These are phyloP conservation scores for Coranthus polyacanthus DNA, from an alignment of 2,797 vertebrate species.

Conservation along the genomic window DNA sequence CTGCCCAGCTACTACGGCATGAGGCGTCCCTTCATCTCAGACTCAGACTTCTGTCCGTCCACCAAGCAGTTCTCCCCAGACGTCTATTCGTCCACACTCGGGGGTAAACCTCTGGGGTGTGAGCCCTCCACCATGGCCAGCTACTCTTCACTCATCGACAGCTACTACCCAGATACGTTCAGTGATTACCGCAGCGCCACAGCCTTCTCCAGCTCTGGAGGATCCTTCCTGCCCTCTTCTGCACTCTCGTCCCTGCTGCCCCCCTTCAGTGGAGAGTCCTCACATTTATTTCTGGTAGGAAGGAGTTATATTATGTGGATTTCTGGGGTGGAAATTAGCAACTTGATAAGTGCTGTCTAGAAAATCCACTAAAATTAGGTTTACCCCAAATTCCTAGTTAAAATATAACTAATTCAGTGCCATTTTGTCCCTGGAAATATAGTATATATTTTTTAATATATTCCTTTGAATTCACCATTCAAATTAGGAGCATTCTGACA, in stretches of 20 bases:
- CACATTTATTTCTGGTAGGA: slow-evolving; percentile 89
- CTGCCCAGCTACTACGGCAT: slow-evolving; percentile 87
- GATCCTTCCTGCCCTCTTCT: slow-evolving; percentile 85
- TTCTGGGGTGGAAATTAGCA: too few relatives aligned
- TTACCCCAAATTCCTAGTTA: too few relatives aligned
- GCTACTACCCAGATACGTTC: slow-evolving; percentile 87
- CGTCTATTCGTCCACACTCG: slow-evolving; percentile 80
- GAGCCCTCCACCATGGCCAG: slow-evolving; percentile 83
- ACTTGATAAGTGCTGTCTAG: too few relatives aligned
- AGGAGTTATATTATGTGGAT: background rate
- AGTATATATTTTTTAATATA: too few relatives aligned
- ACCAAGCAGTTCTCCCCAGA: slow-evolving; percentile 88
- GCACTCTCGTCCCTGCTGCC: slow-evolving; percentile 88
- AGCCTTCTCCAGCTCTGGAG: slow-evolving; percentile 78
- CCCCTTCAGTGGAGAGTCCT: slow-evolving; percentile 86
- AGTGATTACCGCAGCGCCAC: slow-evolving; percentile 85
- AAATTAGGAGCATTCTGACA: too few relatives aligned
- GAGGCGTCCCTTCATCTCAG: slow-evolving; percentile 88
- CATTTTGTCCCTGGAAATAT: too few relatives aligned
- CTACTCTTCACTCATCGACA: slow-evolving; percentile 89
- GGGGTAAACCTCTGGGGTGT: slow-evolving; percentile 86
- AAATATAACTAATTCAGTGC: too few relatives aligned
- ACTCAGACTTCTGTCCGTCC: slow-evolving; percentile 88
- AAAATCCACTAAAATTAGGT: too few relatives aligned
- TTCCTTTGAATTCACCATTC: too few relatives aligned